Base-by-base conservation (phyloP, 1,140 invertebrate genomes). In the Drosophila pseudoobscura region DNA sequence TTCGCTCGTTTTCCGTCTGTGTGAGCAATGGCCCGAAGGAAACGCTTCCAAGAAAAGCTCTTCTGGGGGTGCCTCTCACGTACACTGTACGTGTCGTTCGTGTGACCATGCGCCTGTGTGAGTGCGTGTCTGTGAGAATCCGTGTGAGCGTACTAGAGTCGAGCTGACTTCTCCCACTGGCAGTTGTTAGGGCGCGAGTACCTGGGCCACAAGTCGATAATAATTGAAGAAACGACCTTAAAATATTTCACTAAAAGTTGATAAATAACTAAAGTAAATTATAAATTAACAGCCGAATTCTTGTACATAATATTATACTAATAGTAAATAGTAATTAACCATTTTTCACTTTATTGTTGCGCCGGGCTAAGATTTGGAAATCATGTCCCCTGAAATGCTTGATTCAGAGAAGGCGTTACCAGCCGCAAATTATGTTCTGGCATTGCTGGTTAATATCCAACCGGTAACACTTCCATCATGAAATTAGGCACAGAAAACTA, bases 81-180 rank as follows among this genome's bases (percentile, higher is more conserved):
- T 45, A 88, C 58, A 88, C 58, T 82, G 62, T 87, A 41, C 59
- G 64, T 88, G 83, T 78, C 44, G 44, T 88, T 13, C 51, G 75
- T 87, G 83, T 78, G 75, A 78, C 6, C 20, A 1, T 22, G 55
- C 17, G 5, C 29, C 9, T 53, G 84, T 78, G 50, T 72, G 65
- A 2, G 69, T 75, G 63, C 51, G 1, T 52, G 24, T 77, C 56
- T 56, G 63, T 84, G 57, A 74, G 70, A 46, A 44, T 56, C 63
- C 45, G 31, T 64, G 53, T 63, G 56, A 41, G 9, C 6, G 20
- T 17, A 41, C 49, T 52, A 11, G 51, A 50, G 41, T 50, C 49
- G 9, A 59, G 53, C 50, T 31, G 43, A 50, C 43, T 31, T 20
- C 11, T 20, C 22, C 24, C 13, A 17, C 29, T 47, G 35, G 9